Conservation (phyloP, 2,888 invertebrate genomes). For the Thalpophila matura region DNA sequence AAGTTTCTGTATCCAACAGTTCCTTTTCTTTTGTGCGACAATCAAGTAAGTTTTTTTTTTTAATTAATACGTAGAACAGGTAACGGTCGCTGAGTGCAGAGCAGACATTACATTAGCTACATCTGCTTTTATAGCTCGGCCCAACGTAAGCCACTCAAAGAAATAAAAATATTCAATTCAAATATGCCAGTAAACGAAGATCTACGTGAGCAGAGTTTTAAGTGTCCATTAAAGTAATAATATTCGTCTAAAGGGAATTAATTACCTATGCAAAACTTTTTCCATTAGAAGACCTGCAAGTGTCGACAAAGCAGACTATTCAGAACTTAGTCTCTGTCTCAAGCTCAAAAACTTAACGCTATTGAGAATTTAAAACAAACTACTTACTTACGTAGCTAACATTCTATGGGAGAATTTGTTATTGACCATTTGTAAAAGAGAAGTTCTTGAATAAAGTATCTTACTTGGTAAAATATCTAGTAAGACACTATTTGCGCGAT, state of each 20-base stretch:
- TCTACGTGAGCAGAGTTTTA: slow-evolving; percentile 55
- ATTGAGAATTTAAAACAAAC: slow-evolving; percentile 62
- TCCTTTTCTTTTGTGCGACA: too few relatives aligned
- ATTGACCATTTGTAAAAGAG: slow-evolving; percentile 23
- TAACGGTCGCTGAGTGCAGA: background rate
- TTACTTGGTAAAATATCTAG: slow-evolving; percentile 30
- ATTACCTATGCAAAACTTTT: slow-evolving; percentile 75
- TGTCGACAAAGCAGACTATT: slow-evolving; percentile 69
- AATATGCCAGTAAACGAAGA: slow-evolving; percentile 31
- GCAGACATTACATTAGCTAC: slow-evolving; percentile 21
- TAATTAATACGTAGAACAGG: background rate
- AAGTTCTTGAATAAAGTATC: slow-evolving; percentile 24
- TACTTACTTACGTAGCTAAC: slow-evolving; percentile 40
- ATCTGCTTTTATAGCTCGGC: slow-evolving; percentile 19
- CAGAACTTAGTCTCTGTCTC: slow-evolving; percentile 70
- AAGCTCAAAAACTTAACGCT: slow-evolving; percentile 67
- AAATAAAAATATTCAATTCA: slow-evolving; percentile 47
- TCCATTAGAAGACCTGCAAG: slow-evolving; percentile 70
- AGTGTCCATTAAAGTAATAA: slow-evolving; percentile 61
- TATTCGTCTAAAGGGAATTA: slow-evolving; percentile 70
- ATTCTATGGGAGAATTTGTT: slow-evolving; percentile 25
- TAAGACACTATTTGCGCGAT: slow-evolving; percentile 29
- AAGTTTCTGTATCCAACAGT: too few relatives aligned
- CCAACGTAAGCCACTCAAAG: slow-evolving; percentile 20
- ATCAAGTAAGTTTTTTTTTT: too few relatives aligned